Percentiles rank a stretch among this genome's conserved stretches.
Conservation (phyloP, 2,888 invertebrate genomes). For the Hirudinaria manillensis region DNA sequence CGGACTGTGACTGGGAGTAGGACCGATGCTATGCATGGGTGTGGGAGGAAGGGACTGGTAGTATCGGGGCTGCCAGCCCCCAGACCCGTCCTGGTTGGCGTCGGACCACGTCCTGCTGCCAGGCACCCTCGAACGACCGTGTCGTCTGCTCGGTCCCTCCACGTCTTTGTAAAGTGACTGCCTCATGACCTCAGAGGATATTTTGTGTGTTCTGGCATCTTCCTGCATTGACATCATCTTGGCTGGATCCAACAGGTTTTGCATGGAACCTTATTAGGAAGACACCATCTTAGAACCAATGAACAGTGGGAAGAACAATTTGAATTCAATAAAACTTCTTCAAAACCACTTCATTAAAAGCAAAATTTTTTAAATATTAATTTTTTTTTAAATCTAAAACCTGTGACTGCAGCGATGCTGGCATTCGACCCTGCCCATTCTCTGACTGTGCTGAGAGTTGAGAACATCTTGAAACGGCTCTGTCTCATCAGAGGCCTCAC, state of each 20-base stretch:
- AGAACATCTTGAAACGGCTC: slow-evolving; percentile 24
- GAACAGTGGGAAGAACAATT: not conserved
- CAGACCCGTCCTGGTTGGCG: not conserved
- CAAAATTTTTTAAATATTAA: not conserved
- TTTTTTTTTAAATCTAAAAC: slow-evolving; percentile 1
- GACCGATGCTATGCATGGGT: slow-evolving; percentile 35
- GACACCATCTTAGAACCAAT: not conserved
- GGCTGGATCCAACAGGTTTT: slow-evolving; percentile 36
- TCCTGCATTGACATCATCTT: slow-evolving; percentile 40
- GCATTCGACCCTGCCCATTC: slow-evolving; percentile 29
- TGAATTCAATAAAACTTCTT: not conserved
- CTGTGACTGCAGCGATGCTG: slow-evolving; percentile 24
- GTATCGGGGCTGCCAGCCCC: slow-evolving; percentile 17
- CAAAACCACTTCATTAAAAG: not conserved
- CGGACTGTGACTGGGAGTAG: slow-evolving; percentile 36
- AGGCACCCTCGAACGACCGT: slow-evolving; percentile 18
- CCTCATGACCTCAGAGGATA: slow-evolving; percentile 40
- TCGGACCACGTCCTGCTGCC: slow-evolving; percentile 15
- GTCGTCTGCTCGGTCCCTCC: slow-evolving; percentile 24
- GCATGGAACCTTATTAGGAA: slow-evolving; percentile 31
- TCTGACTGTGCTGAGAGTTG: slow-evolving; percentile 24
- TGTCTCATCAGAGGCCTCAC: slow-evolving; percentile 18
- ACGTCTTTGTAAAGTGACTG: slow-evolving; percentile 39
- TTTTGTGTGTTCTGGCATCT: slow-evolving; percentile 39
- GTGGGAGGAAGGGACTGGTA: slow-evolving; percentile 38